phyloP scores from a whole-genome alignment of 2,888 invertebrate species.

The Ariolimax columbianus region DNA sequence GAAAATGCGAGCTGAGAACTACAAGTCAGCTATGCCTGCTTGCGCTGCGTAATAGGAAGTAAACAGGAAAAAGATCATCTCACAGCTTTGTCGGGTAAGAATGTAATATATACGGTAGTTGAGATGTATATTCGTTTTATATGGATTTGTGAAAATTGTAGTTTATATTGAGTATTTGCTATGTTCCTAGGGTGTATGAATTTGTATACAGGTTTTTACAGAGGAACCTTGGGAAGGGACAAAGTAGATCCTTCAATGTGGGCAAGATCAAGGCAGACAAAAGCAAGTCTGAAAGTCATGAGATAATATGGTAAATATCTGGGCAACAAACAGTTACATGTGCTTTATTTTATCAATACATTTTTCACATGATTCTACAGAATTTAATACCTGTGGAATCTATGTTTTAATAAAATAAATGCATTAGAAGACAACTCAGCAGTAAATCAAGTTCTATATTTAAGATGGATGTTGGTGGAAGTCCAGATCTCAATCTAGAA shows the following conservation, averaged over 20 bases:
- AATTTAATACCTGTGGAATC: background rate
- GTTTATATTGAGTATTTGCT: background rate
- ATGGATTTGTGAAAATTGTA: background rate
- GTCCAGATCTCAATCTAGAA: background rate
- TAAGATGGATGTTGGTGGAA: background rate
- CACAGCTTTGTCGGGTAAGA: background rate
- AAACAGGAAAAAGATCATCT: background rate
- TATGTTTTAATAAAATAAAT: too few relatives aligned
- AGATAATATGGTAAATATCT: background rate
- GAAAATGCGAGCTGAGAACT: background rate
- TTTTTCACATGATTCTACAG: background rate
- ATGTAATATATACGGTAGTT: background rate
- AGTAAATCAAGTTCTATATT: too few relatives aligned
- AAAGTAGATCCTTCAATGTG: conserved; percentile 8
- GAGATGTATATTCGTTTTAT: background rate
- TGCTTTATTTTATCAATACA: conserved; percentile 1
- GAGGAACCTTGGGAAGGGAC: conserved; percentile 21
- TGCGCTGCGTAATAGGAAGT: conserved; percentile 13
- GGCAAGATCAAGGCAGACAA: background rate
- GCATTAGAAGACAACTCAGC: too few relatives aligned
- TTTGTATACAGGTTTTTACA: background rate
- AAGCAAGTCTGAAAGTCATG: background rate
- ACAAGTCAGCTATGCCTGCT: background rate
- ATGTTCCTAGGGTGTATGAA: conserved; percentile 7
- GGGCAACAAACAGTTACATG: background rate